Evolutionary conservation across 2,113 vertebrate genomes (phyloP).

Genomic region (Alaudala cheleensis): DNA sequence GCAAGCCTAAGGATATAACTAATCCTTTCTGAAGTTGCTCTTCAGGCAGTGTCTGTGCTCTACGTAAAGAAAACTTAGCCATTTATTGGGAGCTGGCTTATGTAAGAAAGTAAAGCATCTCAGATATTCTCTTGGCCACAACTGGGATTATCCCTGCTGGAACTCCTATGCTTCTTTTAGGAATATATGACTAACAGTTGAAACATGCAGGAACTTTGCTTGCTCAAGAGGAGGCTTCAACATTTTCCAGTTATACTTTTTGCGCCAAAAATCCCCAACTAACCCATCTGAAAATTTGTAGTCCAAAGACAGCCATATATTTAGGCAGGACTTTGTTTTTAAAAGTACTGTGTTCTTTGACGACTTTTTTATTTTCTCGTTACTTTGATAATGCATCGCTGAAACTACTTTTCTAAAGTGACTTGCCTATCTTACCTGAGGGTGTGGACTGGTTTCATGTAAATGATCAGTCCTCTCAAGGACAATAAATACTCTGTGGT

Average conservation of each 20-base stretch:
- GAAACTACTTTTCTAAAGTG: neutral
- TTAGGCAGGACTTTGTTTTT: neutral
- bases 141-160: neutral
- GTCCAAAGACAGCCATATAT: neutral
- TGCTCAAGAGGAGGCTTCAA: neutral
- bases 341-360: neutral
- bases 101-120: neutral
- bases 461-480: neutral
- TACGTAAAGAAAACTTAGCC: neutral
- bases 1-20: neutral
- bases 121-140: neutral
- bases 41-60: neutral
- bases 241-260: neutral
- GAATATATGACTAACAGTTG: neutral
- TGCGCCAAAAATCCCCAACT: neutral
- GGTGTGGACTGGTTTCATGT: neutral
- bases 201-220: neutral
- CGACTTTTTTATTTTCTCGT: neutral
- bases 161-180: neutral
- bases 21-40: neutral
- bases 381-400: neutral
- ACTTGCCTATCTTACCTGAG: neutral
- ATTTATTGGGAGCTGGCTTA: neutral
- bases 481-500: neutral
- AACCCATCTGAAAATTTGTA: neutral